Evolutionary conservation across 2,888 invertebrate genomes (phyloP).

Genomic region (Hypomecis atomaria): DNA sequence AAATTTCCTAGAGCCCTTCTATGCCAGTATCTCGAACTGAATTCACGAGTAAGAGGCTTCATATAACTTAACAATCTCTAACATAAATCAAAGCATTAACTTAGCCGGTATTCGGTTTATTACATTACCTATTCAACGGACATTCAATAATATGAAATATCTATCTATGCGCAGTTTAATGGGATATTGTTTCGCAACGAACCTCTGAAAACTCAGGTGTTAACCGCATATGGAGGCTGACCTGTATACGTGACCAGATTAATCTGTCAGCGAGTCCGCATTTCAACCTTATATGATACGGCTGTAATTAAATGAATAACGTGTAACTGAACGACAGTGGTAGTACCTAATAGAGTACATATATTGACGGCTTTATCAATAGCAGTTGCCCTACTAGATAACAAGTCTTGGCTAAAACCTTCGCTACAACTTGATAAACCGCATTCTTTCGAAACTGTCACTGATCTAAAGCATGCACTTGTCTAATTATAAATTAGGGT

Average conservation of each 20-base stretch:
- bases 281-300: slow-evolving; percentile 18
- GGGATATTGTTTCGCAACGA: slow-evolving; percentile 35
- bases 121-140: slow-evolving; percentile 11
- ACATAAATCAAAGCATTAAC: neutral
- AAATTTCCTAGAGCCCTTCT: neutral
- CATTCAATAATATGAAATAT: slow-evolving; percentile 33
- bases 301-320: slow-evolving; percentile 11
- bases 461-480: slow-evolving; percentile 17
- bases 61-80: slow-evolving; percentile 2
- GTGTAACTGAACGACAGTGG: slow-evolving; percentile 1
- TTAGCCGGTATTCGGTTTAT: slow-evolving; percentile 3
- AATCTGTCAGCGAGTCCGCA: slow-evolving; percentile 14
- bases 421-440: slow-evolving; percentile 1
- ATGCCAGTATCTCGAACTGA: neutral
- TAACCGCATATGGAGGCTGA: slow-evolving; percentile 42
- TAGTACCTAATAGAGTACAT: neutral
- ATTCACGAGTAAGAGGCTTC: neutral
- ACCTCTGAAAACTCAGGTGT: slow-evolving; percentile 41
- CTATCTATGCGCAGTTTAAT: slow-evolving; percentile 32
- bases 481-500: slow-evolving; percentile 30
- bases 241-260: slow-evolving; percentile 35
- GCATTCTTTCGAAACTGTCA: slow-evolving; percentile 17
- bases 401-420: neutral
- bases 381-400: neutral
- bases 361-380: slow-evolving; percentile 16